Conservation (phyloP, 2,888 invertebrate species). For the Podotricha telesiphe region DNA sequence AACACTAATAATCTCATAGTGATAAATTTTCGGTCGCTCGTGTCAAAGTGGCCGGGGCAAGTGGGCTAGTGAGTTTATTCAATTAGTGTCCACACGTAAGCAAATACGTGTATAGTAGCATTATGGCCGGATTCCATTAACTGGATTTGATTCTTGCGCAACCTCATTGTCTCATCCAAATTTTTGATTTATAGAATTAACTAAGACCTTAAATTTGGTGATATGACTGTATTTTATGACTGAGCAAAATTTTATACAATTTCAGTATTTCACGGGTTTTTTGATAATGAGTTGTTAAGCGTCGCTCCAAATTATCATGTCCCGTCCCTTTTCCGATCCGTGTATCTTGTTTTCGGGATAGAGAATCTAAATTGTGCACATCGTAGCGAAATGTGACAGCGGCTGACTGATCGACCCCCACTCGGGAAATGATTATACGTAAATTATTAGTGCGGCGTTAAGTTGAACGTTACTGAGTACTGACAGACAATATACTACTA, state of each 20-base stretch:
- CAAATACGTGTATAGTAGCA: constrained; percentile 20
- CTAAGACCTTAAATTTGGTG: not conserved
- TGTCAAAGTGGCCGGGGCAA: constrained; percentile 23
- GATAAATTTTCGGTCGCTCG: constrained; percentile 14
- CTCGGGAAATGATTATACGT: no score
- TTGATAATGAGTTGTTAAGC: no score
- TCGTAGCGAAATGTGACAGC: no score
- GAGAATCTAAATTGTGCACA: no score
- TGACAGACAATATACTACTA: no score
- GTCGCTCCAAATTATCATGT: no score
- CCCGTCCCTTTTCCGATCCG: no score
- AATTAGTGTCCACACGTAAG: constrained; percentile 33
- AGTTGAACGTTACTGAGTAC: no score
- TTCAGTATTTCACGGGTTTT: not conserved
- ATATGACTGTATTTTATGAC: not conserved
- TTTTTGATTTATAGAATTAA: constrained; percentile 13
- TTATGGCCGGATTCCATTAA: constrained; percentile 20
- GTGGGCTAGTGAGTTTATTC: constrained; percentile 27
- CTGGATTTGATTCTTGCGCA: constrained; percentile 23
- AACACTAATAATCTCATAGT: not conserved
- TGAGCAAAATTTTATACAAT: not conserved
- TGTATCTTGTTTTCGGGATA: no score
- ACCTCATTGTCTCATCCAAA: constrained; percentile 6
- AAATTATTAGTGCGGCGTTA: no score
- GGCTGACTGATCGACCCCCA: no score